Percentiles rank a stretch among this genome's conserved stretches.
Evolutionary conservation across 2,113 vertebrate genomes (phyloP).

Genomic region (Chiloscyllium plagiosum): DNA sequence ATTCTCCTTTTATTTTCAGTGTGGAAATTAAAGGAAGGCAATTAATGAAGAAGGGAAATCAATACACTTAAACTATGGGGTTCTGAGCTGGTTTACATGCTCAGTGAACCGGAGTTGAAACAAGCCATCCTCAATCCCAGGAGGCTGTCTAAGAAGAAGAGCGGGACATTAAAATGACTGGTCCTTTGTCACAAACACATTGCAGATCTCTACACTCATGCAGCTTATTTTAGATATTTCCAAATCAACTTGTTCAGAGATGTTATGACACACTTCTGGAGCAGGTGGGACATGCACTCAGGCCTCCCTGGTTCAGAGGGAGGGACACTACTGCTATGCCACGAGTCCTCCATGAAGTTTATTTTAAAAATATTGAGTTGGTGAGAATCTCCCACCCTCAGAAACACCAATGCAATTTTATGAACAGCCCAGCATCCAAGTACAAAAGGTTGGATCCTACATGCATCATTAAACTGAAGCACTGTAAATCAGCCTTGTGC

Average conservation of each 20-base stretch:
- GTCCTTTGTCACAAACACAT: not conserved
- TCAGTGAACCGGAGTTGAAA: not conserved
- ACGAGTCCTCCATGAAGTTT: no score
- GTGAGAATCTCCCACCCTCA: not conserved
- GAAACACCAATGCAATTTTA: not conserved
- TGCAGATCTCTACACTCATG: not conserved
- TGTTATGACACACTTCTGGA: no score
- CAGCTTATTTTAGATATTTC: not conserved
- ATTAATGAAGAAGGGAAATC: not conserved
- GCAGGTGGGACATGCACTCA: no score
- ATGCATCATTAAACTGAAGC: not conserved
- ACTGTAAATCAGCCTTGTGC: not conserved
- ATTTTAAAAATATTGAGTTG: not conserved
- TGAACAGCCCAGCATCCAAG: not conserved
- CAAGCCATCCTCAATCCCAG: not conserved
- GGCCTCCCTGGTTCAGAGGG: no score
- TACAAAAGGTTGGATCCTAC: not conserved
- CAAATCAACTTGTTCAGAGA: no score
- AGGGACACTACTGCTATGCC: no score
- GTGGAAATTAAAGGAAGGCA: no score
- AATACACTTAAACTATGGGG: not conserved
- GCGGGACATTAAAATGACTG: not conserved
- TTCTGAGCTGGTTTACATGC: not conserved
- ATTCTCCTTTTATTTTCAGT: not conserved
- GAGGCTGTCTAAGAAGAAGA: not conserved